These are phyloP conservation scores for Lethenteron reissneri DNA, from an alignment of 2,113 vertebrate genomes.

Conservation along the genomic window DNA sequence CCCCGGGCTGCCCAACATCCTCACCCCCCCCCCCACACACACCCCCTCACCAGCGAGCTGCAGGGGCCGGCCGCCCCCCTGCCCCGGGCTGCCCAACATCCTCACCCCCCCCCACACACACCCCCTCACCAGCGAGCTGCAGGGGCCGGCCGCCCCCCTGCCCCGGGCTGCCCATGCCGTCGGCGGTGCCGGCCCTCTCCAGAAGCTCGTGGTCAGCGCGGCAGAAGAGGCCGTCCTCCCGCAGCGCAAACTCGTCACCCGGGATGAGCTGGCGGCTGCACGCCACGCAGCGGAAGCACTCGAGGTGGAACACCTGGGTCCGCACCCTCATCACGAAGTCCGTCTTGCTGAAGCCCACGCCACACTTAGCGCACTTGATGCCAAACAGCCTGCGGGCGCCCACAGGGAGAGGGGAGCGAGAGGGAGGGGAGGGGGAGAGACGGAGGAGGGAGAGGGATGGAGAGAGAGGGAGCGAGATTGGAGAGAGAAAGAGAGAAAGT, in stretches of 20 bases:
- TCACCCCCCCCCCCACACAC: no score
- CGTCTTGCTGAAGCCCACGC: constrained; percentile 66
- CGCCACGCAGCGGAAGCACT: constrained; percentile 81
- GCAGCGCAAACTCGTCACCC: constrained; percentile 76
- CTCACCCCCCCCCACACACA: neutral
- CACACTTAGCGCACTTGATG: constrained; percentile 76
- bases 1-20: no score
- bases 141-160: constrained; percentile 26
- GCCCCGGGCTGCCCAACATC: no score
- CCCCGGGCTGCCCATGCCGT: constrained; percentile 41
- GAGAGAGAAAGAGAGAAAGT: no score
- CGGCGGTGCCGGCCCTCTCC: constrained; percentile 31
- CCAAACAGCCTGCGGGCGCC: constrained; percentile 51
- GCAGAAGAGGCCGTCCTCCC: constrained; percentile 70
- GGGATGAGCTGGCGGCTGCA: constrained; percentile 77
- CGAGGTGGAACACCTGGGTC: constrained; percentile 71
- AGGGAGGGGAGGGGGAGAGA: no score
- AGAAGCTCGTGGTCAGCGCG: constrained; percentile 52
- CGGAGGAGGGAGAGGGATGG: no score
- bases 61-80: no score
- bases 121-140: constrained; percentile 39
- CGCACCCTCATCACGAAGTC: constrained; percentile 87
- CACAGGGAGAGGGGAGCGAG: no score
- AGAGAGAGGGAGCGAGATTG: no score
- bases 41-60: no score